Base-by-base conservation (phyloP, 2,797 vertebrate species). In the Phoeniculus purpureus region DNA sequence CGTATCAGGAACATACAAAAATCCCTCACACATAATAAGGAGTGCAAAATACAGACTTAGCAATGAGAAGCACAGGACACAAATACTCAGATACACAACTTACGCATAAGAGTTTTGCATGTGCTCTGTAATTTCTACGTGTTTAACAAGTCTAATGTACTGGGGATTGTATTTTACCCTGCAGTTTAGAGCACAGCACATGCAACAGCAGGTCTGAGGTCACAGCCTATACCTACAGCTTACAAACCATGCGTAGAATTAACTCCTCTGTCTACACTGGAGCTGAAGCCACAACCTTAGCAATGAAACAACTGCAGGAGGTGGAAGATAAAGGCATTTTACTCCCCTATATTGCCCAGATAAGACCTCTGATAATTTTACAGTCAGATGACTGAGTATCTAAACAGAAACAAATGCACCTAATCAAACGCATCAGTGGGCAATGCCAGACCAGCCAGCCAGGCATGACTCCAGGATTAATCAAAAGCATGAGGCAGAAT, bases 401-500 rank as follows among this genome's bases (percentile, higher is more conserved):
- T 84, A 25, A 86, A 85, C 34, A 75, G 85, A 55, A 93, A 94
- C 81, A 88, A 95, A 90, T 20, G 75, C 78, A 75, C 40, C 81
- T 83, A 37, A 89, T 90, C 65, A 82, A 85, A 90, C 0, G 7
- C 72, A 60, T 62, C n/a, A 48, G 77, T 23, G 62, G 86, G 79
- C 73, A 68, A 26, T 43, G 75, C 55, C 78, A 60, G 81, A 37
- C n/a, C 73, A 87, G 70, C 16, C 62, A 89, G 88, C 65, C 85
- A 92, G 70, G n/a, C 58, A 6, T 40, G 66, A 78, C 73, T 73
- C 40, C 25, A 8, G 40, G 37, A 73, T 51, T 40, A 43, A 82
- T 83, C 58, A 85, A 40, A 78, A 58, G 59, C 56, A 58, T 5
- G 37, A 80, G 43, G 65, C 68, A 86, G 78, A 87, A 59, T 13